Evolutionary conservation across 1,140 invertebrate genomes (phyloP).

Genomic region (Melipona quadrifasciata): DNA sequence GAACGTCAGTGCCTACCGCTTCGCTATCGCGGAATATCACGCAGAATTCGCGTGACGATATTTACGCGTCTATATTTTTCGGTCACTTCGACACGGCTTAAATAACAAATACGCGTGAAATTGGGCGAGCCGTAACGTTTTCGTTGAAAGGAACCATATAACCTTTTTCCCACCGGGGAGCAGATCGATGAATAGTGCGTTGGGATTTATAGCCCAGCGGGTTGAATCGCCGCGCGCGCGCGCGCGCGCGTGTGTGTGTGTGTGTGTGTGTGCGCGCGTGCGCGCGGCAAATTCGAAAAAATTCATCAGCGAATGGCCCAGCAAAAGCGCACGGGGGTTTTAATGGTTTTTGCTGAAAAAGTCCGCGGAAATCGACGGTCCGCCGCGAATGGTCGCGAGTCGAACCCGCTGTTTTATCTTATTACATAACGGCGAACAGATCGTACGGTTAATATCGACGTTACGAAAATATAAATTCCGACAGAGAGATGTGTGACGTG

Average conservation of each 20-base stretch:
- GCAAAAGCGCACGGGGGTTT: constrained; percentile 26
- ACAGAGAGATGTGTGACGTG: background rate
- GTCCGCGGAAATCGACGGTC: constrained; percentile 22
- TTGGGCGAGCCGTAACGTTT: background rate
- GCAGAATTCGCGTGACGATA: background rate
- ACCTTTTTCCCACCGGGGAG: background rate
- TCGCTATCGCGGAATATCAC: background rate
- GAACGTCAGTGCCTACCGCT: background rate
- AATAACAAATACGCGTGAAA: constrained; percentile 23
- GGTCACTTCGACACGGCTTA: background rate
- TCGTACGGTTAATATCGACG: constrained; percentile 7
- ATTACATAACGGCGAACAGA: constrained; percentile 31
- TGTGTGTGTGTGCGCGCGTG: background rate
- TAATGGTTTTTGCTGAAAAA: constrained; percentile 13
- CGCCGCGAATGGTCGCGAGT: background rate
- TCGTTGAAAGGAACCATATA: constrained; percentile 8
- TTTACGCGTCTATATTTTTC: background rate
- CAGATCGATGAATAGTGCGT: constrained; percentile 11
- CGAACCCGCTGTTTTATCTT: constrained; percentile 43
- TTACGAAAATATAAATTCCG: constrained; percentile 52
- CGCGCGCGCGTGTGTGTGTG: background rate
- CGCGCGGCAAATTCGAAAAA: constrained; percentile 41
- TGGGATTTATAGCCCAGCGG: constrained; percentile 17
- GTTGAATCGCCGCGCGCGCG: background rate
- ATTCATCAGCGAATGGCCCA: constrained; percentile 23